phyloP scores from a whole-genome alignment of 2,888 invertebrate genomes.

The Acanthococcus lagerstroemiae region DNA sequence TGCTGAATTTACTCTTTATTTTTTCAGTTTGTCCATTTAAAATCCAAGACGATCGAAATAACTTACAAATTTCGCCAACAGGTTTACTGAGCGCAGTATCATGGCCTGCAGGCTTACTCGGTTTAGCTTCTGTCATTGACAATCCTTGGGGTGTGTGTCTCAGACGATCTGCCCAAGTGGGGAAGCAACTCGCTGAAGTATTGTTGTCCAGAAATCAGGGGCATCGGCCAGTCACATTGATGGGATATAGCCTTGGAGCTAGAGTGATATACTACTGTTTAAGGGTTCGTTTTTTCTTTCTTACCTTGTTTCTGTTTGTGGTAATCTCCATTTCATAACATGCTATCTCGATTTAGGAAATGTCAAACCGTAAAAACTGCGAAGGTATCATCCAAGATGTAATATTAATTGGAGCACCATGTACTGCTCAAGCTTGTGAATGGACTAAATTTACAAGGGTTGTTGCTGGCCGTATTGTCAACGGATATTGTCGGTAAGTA shows the following conservation, averaged over 20 bases:
- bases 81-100: slow-evolving; percentile 54
- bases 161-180: slow-evolving; percentile 50
- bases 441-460: slow-evolving; percentile 49
- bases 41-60: neutral
- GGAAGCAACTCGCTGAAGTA: slow-evolving; percentile 55
- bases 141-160: slow-evolving; percentile 60
- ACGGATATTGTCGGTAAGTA: slow-evolving; percentile 52
- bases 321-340: neutral
- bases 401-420: slow-evolving; percentile 54
- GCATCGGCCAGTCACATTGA: slow-evolving; percentile 53
- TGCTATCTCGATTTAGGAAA: slow-evolving; percentile 41
- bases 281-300: slow-evolving; percentile 40
- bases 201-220: slow-evolving; percentile 52
- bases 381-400: slow-evolving; percentile 56
- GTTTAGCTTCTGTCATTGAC: slow-evolving; percentile 49
- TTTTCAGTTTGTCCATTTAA: neutral
- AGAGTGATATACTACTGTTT: slow-evolving; percentile 57
- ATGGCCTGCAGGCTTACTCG: slow-evolving; percentile 54
- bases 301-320: neutral
- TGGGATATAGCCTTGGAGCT: slow-evolving; percentile 58
- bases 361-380: slow-evolving; percentile 45
- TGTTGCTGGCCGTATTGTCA: slow-evolving; percentile 54
- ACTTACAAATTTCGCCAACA: slow-evolving; percentile 34
- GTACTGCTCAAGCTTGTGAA: slow-evolving; percentile 47
- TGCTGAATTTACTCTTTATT: too few relatives aligned